Percentiles rank a stretch among this genome's conserved stretches.
Conservation (phyloP, 2,888 invertebrate genomes). For the Pyrrhopygopsis socrates region DNA sequence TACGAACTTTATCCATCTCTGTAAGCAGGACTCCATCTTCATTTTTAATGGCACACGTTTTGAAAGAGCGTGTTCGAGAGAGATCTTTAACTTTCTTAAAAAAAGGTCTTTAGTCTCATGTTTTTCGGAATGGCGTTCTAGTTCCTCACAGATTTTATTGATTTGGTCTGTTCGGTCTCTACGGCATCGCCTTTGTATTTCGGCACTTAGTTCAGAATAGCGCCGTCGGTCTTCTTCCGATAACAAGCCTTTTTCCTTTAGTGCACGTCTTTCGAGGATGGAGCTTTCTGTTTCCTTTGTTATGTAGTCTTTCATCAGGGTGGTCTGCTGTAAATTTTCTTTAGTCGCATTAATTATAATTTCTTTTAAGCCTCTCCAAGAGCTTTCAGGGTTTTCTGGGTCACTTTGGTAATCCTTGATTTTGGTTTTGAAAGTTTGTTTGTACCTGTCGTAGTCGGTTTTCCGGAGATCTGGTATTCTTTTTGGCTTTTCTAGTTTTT, state of each 20-base stretch:
- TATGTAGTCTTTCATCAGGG: constrained; percentile 8
- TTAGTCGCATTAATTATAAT: no score
- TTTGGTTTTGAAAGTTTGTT: no score
- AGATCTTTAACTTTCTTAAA: constrained; percentile 17
- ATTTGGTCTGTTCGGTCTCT: constrained; percentile 15
- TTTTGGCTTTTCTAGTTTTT: no score
- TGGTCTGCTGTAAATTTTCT: no score
- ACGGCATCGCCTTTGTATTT: constrained; percentile 16
- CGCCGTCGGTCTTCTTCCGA: constrained; percentile 13
- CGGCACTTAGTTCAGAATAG: constrained; percentile 22
- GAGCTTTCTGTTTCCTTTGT: constrained; percentile 18
- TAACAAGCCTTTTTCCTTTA: background rate
- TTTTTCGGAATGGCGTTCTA: background rate
- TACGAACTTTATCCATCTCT: background rate
- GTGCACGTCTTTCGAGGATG: constrained; percentile 28
- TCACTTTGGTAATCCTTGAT: no score
- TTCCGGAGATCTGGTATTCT: no score
- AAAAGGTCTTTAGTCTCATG: constrained; percentile 2
- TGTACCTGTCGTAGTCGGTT: no score
- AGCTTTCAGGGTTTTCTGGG: no score
- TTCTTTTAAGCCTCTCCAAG: no score
- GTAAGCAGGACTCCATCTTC: background rate
- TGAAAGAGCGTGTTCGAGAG: background rate
- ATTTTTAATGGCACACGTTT: constrained; percentile 20
- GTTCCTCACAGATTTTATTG: constrained; percentile 26